Evolutionary conservation across 2,888 invertebrate species (phyloP).

Genomic region (Linnaemya vulpina): DNA sequence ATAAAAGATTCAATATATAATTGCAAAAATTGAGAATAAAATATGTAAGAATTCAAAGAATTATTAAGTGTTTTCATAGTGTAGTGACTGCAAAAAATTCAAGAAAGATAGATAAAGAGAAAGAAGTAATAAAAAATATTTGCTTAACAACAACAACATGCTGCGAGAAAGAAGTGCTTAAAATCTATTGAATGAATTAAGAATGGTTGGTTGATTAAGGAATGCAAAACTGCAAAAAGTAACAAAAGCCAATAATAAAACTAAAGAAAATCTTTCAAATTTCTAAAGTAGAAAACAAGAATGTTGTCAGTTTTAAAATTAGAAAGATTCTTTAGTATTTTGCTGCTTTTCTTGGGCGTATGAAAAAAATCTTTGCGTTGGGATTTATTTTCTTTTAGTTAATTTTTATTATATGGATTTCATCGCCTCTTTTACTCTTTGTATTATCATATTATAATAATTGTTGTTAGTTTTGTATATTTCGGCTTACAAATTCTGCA

Average conservation of each 20-base stretch:
- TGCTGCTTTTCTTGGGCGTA: slow-evolving; percentile 13
- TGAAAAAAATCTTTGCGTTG: slow-evolving; percentile 72
- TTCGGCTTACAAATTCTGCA: slow-evolving; percentile 11
- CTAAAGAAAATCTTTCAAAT: slow-evolving; percentile 30
- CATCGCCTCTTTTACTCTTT: slow-evolving; percentile 12
- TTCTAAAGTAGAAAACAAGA: slow-evolving; percentile 30
- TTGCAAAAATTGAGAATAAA: not conserved
- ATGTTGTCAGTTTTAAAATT: slow-evolving; percentile 63
- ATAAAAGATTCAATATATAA: not conserved
- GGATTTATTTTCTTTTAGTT: slow-evolving; percentile 62
- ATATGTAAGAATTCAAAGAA: slow-evolving; percentile 46
- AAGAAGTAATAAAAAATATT: slow-evolving; percentile 49
- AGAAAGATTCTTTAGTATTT: slow-evolving; percentile 53
- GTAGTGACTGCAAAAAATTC: slow-evolving; percentile 17
- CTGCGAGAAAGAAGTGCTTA: slow-evolving; percentile 28
- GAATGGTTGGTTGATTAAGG: slow-evolving; percentile 13
- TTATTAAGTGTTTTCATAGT: slow-evolving; percentile 38
- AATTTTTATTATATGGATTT: not conserved
- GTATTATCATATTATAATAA: slow-evolving; percentile 1
- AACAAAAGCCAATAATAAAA: slow-evolving; percentile 19
- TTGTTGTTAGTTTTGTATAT: not conserved
- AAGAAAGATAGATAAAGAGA: slow-evolving; percentile 28
- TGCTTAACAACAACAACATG: slow-evolving; percentile 53
- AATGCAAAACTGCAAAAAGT: slow-evolving; percentile 27
- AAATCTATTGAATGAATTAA: slow-evolving; percentile 36